phyloP scores from a whole-genome alignment of 2,113 vertebrate genomes.

The Clinocottus analis region DNA sequence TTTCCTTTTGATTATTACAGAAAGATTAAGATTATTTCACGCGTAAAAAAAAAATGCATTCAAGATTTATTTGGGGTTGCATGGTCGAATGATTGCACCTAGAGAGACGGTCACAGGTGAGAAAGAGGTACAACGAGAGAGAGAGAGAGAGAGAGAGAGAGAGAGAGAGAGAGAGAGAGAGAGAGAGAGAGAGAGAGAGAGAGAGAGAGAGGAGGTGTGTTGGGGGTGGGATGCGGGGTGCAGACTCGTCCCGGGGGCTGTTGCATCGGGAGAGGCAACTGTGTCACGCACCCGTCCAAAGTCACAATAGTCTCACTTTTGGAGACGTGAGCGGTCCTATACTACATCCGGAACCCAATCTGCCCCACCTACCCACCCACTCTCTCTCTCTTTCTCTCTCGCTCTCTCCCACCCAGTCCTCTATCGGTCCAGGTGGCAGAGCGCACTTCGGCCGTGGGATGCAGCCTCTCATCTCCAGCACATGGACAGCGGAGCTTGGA shows the following conservation, averaged over 20 bases:
- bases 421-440: conserved; percentile 80
- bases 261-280: conserved; percentile 53
- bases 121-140: background rate
- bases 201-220: conserved; percentile 5
- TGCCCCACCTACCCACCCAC: conserved; percentile 23
- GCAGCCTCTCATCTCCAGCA: conserved; percentile 84
- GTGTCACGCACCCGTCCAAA: conserved; percentile 81
- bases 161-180: conserved; percentile 3
- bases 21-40: background rate
- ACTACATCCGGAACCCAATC: conserved; percentile 83
- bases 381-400: conserved; percentile 8
- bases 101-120: background rate
- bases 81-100: background rate
- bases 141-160: background rate
- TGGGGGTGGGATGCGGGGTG: conserved; percentile 27
- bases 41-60: background rate
- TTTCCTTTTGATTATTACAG: background rate
- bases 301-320: conserved; percentile 79
- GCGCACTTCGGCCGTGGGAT: conserved; percentile 85
- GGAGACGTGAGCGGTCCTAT: conserved; percentile 79
- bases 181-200: background rate
- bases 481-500: conserved; percentile 82
- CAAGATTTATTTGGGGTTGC: background rate
- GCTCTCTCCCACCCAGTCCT: conserved; percentile 29
- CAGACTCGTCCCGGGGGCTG: conserved; percentile 39